These are phyloP conservation scores for Gorsachius goisagi DNA, from an alignment of 2,113 vertebrate genomes.

Conservation along the genomic window DNA sequence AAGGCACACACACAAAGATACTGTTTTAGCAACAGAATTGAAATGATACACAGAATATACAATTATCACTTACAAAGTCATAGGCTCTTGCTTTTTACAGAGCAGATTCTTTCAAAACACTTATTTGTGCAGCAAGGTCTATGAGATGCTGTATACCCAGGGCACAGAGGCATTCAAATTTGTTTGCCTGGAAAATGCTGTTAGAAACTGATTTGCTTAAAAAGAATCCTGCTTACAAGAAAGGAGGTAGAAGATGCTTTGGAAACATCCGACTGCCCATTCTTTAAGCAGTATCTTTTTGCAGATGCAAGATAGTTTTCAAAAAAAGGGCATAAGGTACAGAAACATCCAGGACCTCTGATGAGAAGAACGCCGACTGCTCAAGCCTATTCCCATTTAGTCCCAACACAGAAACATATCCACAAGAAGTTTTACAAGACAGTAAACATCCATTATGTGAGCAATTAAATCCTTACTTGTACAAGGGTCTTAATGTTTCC, in stretches of 20 bases:
- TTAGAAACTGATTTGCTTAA: neutral
- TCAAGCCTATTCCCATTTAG: neutral
- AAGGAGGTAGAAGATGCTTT: neutral
- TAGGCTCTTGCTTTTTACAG: neutral
- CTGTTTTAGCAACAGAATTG: neutral
- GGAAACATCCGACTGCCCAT: neutral
- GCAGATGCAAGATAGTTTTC: neutral
- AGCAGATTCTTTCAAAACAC: neutral
- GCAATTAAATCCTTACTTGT: neutral
- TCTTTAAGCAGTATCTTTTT: neutral
- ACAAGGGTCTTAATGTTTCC: neutral
- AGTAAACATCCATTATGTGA: neutral
- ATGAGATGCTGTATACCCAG: neutral
- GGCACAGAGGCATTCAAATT: neutral
- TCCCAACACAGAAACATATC: neutral
- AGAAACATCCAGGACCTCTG: neutral
- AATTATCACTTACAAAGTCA: neutral
- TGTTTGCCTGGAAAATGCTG: neutral
- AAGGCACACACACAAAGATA: neutral
- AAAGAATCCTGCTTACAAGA: slow-evolving; percentile 21
- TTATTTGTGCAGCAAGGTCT: neutral
- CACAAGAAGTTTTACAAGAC: neutral
- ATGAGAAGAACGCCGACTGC: neutral
- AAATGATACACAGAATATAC: neutral
- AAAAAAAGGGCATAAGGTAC: neutral